These are phyloP conservation scores for Gobio gobio DNA, from an alignment of 2,113 vertebrate species.

Conservation along the genomic window DNA sequence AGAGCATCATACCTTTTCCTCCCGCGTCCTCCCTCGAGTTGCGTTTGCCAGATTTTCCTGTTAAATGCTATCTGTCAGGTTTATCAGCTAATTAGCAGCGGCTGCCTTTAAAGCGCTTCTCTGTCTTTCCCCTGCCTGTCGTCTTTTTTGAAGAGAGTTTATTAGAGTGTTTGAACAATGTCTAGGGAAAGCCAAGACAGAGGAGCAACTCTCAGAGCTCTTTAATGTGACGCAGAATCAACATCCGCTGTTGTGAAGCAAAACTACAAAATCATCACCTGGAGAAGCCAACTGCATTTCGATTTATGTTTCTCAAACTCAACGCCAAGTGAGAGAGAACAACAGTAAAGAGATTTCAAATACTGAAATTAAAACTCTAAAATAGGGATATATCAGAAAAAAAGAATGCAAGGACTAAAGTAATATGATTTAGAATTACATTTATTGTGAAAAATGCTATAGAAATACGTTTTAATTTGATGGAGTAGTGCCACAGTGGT, in stretches of 20 bases:
- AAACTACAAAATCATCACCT: conserved; percentile 16
- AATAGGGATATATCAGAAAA: not conserved
- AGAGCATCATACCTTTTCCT: conserved; percentile 54
- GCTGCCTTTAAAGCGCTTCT: conserved; percentile 58
- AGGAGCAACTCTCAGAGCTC: conserved; percentile 13
- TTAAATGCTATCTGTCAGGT: conserved; percentile 71
- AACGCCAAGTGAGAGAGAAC: not conserved
- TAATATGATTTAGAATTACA: no score
- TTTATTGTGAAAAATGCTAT: no score
- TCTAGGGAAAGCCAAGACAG: not conserved
- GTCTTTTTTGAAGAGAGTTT: conserved; percentile 11
- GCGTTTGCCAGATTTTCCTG: conserved; percentile 62
- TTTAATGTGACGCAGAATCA: conserved; percentile 19
- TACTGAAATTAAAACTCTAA: not conserved
- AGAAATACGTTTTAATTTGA: no score
- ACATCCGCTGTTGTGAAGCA: conserved; percentile 1
- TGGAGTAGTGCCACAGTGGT: not conserved
- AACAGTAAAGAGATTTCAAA: not conserved
- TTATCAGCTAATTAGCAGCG: conserved; percentile 69
- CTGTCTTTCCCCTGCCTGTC: conserved; percentile 11
- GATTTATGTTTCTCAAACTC: not conserved
- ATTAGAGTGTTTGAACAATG: conserved; percentile 21
- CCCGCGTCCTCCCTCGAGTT: conserved; percentile 55
- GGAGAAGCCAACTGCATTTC: not conserved
- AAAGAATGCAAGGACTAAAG: not conserved